Evolutionary conservation across 53 echinoderm and acorn worm species (phyloP).

Genomic region (Zoroaster sp.): DNA sequence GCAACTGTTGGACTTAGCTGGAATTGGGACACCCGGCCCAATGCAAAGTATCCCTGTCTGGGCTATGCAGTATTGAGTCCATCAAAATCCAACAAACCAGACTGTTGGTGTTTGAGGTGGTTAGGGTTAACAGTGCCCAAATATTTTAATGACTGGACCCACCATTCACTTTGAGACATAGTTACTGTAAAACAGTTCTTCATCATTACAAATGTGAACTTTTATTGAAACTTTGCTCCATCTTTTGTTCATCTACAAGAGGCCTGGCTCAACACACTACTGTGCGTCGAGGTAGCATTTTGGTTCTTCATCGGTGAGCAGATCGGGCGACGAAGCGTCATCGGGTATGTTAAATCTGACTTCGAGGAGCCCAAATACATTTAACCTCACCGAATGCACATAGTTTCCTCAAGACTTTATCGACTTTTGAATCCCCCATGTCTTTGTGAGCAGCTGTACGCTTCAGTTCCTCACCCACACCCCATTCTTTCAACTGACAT

Average conservation of each 20-base stretch:
- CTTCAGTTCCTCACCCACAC: too few species aligned
- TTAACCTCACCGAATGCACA: conserved; percentile 19
- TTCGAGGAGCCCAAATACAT: conserved; percentile 77
- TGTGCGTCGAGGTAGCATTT: conserved; percentile 90
- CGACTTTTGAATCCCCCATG: not conserved
- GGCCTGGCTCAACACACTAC: conserved; percentile 87
- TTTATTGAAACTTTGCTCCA: not conserved
- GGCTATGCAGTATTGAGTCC: not conserved
- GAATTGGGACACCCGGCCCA: not conserved
- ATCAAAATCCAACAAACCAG: not conserved
- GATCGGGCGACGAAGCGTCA: conserved; percentile 90
- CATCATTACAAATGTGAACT: not conserved
- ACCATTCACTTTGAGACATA: too few species aligned
- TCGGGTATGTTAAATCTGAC: conserved; percentile 94
- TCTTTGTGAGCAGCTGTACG: too few species aligned
- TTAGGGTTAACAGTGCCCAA: not conserved
- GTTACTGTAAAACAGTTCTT: too few species aligned
- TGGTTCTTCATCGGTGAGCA: conserved; percentile 99
- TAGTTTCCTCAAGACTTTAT: not conserved
- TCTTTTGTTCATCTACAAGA: conserved; percentile 62
- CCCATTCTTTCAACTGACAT: too few species aligned
- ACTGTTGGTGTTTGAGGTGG: not conserved
- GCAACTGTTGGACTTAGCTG: not conserved
- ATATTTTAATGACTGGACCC: not conserved
- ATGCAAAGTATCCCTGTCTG: not conserved